Base-by-base conservation (phyloP, 2,797 vertebrate species). In the Rhinichthys osculus region DNA sequence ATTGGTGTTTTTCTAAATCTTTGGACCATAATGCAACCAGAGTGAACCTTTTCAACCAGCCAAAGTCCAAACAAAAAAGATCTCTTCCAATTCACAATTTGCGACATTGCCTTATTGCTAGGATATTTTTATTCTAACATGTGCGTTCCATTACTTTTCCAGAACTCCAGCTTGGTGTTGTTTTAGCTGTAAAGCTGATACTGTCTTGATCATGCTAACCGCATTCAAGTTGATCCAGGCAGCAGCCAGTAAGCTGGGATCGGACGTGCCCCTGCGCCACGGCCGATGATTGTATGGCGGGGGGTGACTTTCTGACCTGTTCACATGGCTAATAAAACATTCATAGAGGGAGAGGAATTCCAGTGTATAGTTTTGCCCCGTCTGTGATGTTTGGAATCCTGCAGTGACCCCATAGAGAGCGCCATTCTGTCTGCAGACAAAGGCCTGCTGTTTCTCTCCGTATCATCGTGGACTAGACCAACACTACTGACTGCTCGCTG, bases 351-450 rank as follows among this genome's bases (percentile, higher is more conserved):
- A 92, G 90, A 94, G 93, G 95, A 95, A 95, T 95, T 95, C 93
- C 94, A 94, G 93, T 91, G 94, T 95, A 93, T 96, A 93, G 93
- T 95, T 94, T 93, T 89, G 91, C 93, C 92, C 93, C 91, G 94
- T 94, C 95, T 94, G 92, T 94, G 95, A 94, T 94, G 91, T 95
- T 92, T 93, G 92, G 93, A 94, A 94, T 95, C 96, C 96, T 94
- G 94, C 92, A 94, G 94, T 94, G 96, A 96, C 95, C 95, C 95
- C 94, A 95, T 93, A 94, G 95, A 95, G 95, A 92, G 95, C 95
- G 94, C 95, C 95, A 95, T 97, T 97, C 95, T 96, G 94, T 94
- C 93, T 84, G 84, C 91, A 94, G 95, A 97, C 96, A 97, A 97
- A 97, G 92, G 90, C 94, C 91, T 94, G 95, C 96, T 97, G 96